These are phyloP conservation scores for Isoperla grammatica DNA, from an alignment of 2,888 invertebrate genomes.

Conservation along the genomic window DNA sequence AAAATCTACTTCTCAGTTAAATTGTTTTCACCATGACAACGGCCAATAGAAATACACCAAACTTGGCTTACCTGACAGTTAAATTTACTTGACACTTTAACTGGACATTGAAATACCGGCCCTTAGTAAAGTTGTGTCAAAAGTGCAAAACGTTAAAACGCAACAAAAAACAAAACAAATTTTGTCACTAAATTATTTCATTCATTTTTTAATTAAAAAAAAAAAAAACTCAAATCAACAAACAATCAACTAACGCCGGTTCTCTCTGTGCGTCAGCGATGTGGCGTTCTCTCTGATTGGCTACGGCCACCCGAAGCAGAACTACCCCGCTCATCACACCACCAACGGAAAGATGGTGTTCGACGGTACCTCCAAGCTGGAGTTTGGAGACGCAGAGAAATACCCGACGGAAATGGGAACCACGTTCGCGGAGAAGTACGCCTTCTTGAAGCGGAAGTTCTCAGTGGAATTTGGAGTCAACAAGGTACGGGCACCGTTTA, in stretches of 20 bases:
- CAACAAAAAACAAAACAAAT: too few species aligned
- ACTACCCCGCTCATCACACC: conserved; percentile 55
- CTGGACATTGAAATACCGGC: too few species aligned
- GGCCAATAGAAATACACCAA: too few species aligned
- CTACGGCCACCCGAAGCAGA: conserved; percentile 48
- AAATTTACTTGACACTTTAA: too few species aligned
- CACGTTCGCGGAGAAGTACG: conserved; percentile 35
- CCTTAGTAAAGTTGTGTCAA: too few species aligned
- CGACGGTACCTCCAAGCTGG: conserved; percentile 48
- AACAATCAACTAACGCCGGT: not conserved
- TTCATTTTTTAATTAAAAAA: too few species aligned
- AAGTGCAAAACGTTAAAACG: too few species aligned
- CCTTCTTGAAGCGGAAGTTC: conserved; percentile 34
- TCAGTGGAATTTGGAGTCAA: conserved; percentile 32
- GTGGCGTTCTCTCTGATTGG: conserved; percentile 54
- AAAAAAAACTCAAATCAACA: too few species aligned
- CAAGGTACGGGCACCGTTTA: not conserved
- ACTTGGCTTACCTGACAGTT: too few species aligned
- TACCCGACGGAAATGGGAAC: conserved; percentile 36
- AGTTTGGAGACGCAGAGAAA: conserved; percentile 39
- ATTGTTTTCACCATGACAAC: too few species aligned
- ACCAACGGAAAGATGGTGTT: conserved; percentile 49
- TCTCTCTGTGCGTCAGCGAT: conserved; percentile 44
- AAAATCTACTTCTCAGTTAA: too few species aligned
- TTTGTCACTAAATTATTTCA: too few species aligned